Percentiles rank a stretch among this genome's conserved stretches.
These are phyloP conservation scores for Odocoileus virginianus DNA, from an alignment of 2,113 vertebrate genomes.

Conservation along the genomic window DNA sequence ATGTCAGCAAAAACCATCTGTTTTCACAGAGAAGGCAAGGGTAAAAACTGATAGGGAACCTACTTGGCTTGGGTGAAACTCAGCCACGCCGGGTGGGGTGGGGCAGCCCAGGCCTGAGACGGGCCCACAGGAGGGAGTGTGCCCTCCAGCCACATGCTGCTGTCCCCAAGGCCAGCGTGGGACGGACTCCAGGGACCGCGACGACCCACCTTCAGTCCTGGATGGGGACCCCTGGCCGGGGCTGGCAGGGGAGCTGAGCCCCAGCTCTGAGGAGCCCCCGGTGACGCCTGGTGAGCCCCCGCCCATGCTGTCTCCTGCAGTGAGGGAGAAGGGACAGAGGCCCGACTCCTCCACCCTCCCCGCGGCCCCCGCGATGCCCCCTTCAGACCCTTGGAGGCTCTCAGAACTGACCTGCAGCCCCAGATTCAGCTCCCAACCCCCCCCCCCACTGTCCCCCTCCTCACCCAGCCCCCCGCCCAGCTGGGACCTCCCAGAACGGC, in stretches of 20 bases:
- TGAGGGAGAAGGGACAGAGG: no score
- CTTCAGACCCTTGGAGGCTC: background rate
- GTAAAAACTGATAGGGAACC: background rate
- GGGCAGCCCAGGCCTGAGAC: background rate
- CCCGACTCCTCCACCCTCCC: background rate
- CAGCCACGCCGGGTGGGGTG: background rate
- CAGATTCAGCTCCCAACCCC: background rate
- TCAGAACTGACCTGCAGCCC: background rate
- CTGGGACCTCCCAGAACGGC: slow-evolving; percentile 18
- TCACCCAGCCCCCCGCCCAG: background rate
- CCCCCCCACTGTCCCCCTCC: background rate
- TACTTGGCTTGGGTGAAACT: background rate
- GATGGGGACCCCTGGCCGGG: background rate
- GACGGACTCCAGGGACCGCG: background rate
- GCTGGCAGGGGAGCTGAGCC: background rate
- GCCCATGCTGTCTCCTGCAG: accelerated
- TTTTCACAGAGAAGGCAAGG: background rate
- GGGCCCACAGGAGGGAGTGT: background rate
- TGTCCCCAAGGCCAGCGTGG: slow-evolving; percentile 54
- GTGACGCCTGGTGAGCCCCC: background rate
- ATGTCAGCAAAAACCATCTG: background rate
- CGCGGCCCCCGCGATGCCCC: accelerated
- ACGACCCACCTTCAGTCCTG: accelerated
- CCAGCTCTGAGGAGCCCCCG: background rate
- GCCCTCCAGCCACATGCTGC: background rate